A percentile compares a stretch with the other conserved stretches of the same genome.
Conservation (phyloP, 2,797 vertebrate species). For the Garrulus glandarius region DNA sequence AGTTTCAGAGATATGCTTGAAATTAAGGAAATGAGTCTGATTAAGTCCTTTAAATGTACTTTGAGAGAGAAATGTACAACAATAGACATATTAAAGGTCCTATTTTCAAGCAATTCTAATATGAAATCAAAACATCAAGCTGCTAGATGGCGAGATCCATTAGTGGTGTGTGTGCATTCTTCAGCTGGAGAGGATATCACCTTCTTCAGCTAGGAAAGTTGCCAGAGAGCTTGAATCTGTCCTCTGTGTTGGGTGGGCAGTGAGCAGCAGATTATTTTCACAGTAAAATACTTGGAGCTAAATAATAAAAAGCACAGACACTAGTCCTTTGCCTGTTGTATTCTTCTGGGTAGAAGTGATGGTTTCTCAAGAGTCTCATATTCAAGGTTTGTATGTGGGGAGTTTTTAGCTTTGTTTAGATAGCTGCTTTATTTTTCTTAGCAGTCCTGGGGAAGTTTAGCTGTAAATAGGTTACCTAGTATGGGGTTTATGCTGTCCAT, state of each 20-base stretch:
- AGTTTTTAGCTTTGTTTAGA: neutral
- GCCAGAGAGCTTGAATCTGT: constrained; percentile 4
- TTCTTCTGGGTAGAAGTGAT: neutral
- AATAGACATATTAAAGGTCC: constrained; percentile 40
- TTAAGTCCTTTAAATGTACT: constrained; percentile 42
- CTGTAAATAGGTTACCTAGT: neutral
- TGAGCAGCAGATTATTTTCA: neutral
- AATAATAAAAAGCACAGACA: neutral
- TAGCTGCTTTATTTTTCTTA: neutral
- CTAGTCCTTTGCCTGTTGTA: neutral
- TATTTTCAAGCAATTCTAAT: constrained; percentile 47
- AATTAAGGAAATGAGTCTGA: constrained; percentile 63
- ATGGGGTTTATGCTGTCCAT: neutral
- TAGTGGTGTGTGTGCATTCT: neutral
- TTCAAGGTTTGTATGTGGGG: neutral
- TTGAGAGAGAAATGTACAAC: constrained; percentile 40
- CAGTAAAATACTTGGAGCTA: neutral
- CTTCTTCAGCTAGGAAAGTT: neutral
- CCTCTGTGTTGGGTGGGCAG: neutral
- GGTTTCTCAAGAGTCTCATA: neutral
- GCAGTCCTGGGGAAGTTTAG: neutral
- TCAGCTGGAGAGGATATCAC: neutral
- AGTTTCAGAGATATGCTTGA: constrained; percentile 33
- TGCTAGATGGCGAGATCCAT: neutral
- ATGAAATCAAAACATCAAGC: neutral